These are phyloP conservation scores for Drosophila elegans DNA, from an alignment of 1,140 invertebrate species.

Conservation along the genomic window DNA sequence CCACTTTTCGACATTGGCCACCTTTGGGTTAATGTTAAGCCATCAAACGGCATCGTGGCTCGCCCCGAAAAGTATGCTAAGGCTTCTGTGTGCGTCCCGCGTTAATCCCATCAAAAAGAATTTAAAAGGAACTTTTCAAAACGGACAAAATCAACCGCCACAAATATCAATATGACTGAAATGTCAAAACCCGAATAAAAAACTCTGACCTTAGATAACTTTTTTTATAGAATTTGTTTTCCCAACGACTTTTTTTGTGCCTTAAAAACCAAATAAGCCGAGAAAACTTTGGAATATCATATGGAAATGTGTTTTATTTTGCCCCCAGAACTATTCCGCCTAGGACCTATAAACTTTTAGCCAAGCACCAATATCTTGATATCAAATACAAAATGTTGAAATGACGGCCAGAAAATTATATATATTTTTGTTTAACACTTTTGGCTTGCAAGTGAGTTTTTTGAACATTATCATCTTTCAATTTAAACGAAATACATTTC, in stretches of 20 bases:
- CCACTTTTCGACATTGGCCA: conserved; percentile 39
- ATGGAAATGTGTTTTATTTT: background rate
- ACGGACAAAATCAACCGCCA: conserved; percentile 14
- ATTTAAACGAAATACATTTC: too few species aligned
- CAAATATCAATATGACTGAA: conserved; percentile 10
- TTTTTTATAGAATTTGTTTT: conserved; percentile 3
- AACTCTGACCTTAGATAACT: conserved; percentile 1
- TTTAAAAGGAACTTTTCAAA: conserved; percentile 14
- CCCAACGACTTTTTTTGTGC: background rate
- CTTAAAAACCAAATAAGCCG: background rate
- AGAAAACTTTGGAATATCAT: conserved; percentile 4
- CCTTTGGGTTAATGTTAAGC: conserved; percentile 26
- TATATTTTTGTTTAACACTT: too few species aligned
- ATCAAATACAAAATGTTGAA: too few species aligned
- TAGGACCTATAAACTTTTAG: background rate
- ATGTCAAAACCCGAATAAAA: background rate
- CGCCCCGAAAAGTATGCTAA: conserved; percentile 44
- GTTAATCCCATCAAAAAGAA: conserved; percentile 45
- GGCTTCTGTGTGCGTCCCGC: conserved; percentile 4
- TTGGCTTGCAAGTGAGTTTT: too few species aligned
- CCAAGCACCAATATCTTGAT: too few species aligned
- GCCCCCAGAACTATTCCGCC: background rate
- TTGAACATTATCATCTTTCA: too few species aligned
- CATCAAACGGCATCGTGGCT: conserved; percentile 17
- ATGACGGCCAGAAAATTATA: too few species aligned